These are phyloP conservation scores for Seriola quinqueradiata DNA, from an alignment of 2,113 vertebrate species.

Conservation along the genomic window DNA sequence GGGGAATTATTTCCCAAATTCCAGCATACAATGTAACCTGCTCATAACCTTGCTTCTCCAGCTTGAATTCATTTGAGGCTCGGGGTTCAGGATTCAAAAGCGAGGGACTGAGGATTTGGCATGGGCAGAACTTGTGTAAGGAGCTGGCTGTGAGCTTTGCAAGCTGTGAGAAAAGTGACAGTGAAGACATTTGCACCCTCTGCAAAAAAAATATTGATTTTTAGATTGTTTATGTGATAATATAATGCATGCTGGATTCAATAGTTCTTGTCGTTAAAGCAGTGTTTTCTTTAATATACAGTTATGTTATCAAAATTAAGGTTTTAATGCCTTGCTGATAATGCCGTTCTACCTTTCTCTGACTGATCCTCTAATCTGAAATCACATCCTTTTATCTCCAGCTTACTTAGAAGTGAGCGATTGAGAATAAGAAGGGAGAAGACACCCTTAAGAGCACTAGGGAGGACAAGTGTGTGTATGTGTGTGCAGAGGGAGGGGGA, in stretches of 20 bases:
- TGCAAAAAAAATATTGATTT: not conserved
- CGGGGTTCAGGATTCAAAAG: slow-evolving; percentile 73
- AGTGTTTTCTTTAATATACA: slow-evolving; percentile 7
- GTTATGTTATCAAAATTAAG: slow-evolving; percentile 31
- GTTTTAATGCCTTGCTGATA: slow-evolving; percentile 52
- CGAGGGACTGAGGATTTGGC: slow-evolving; percentile 79
- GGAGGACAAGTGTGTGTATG: slow-evolving; percentile 63
- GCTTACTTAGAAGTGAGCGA: slow-evolving; percentile 62
- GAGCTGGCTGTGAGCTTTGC: slow-evolving; percentile 51
- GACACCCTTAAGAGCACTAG: slow-evolving; percentile 56
- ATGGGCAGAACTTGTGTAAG: slow-evolving; percentile 64
- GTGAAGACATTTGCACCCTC: not conserved
- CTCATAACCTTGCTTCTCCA: slow-evolving; percentile 79
- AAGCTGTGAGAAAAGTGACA: slow-evolving; percentile 71
- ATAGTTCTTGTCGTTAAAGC: slow-evolving; percentile 5
- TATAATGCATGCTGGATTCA: not conserved
- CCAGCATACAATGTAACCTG: slow-evolving; percentile 82
- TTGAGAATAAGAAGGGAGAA: slow-evolving; percentile 60
- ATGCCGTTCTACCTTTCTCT: slow-evolving; percentile 42
- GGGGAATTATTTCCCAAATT: slow-evolving; percentile 84
- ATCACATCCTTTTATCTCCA: slow-evolving; percentile 70
- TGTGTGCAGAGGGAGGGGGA: slow-evolving; percentile 46
- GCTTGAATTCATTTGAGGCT: slow-evolving; percentile 84
- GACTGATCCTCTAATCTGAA: slow-evolving; percentile 69
- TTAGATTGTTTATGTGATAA: slow-evolving; percentile 7